A percentile compares a stretch with the other conserved stretches of the same genome.
Evolutionary conservation across 2,113 vertebrate species (phyloP).

Genomic region (Heptranchias perlo): DNA sequence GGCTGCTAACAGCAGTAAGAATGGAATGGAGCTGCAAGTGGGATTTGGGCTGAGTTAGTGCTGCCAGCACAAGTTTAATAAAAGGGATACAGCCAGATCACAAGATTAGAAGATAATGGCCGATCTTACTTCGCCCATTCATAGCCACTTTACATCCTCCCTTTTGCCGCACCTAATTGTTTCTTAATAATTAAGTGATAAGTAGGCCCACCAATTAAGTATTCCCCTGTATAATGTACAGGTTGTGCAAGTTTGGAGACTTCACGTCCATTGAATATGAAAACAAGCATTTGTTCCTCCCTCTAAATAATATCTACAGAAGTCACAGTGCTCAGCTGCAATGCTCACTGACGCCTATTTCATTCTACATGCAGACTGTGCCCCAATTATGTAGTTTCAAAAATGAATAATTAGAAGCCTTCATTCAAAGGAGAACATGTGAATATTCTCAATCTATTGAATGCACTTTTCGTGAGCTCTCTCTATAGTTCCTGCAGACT

Average conservation of each 20-base stretch:
- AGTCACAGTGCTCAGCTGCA: neutral
- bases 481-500: neutral
- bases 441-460: neutral
- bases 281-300: neutral
- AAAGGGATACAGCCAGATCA: slow-evolving; percentile 22
- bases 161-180: neutral
- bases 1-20: neutral
- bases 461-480: neutral
- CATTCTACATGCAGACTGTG: neutral
- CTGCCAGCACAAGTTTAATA: neutral
- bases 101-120: slow-evolving; percentile 7
- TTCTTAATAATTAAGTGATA: neutral
- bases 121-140: neutral
- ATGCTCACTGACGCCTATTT: neutral
- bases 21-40: neutral
- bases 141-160: neutral
- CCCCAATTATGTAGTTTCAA: neutral
- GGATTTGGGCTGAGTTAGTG: slow-evolving; percentile 7
- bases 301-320: neutral
- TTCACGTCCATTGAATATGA: neutral
- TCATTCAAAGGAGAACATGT: neutral
- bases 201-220: neutral
- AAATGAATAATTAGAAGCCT: neutral
- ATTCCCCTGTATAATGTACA: neutral
- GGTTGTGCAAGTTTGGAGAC: neutral